Base-by-base conservation (phyloP, 2,888 invertebrate species). In the Hydraecia micacea region DNA sequence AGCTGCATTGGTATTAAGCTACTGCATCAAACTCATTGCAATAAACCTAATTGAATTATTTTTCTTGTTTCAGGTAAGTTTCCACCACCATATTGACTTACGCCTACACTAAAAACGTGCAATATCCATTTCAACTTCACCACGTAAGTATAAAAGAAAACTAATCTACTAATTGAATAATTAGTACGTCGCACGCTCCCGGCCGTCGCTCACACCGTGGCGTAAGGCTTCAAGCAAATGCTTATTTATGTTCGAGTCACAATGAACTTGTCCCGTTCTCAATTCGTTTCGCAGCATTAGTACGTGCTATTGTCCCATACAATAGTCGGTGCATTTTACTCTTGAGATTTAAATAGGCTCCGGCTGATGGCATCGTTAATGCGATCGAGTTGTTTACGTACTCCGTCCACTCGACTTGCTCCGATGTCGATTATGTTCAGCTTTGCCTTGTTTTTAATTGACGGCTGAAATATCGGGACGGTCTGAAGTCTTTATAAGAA, bases 231-330 rank as follows among this genome's bases (percentile, higher is more conserved):
- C 90, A 91, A 91, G 92, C 93, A 95, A 95, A 95, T 94, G 93
- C 95, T 95, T 96, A 96, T 95, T 96, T 96, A 96, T 94, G 95
- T 94, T 93, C 93, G 88, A 93, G 92, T 93, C 92, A 94, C 95
- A 95, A 94, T 94, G 95, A 95, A 95, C 95, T 94, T 92, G 94
- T 93, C 93, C 93, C 92, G 90, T 86, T 92, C 94, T 94, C 95
- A 91, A 95, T 95, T 95, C 94, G 94, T 95, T 95, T 95, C 92
- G 91, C 90, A 91, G 95, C 93, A 95, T 95, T 95, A 95, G 93
- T 91, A 92, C 92, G 89, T 90, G 92, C 93, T 87, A 92, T 93
- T 95, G 94, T 94, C 90, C 92, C 88, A 81, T 85, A 93, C 93
- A 93, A 93, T 93, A 87, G 89, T 86, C 86, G 88, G 78, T 92